Base-by-base conservation (phyloP, 2,113 vertebrate species). In the Verasper variegatus region DNA sequence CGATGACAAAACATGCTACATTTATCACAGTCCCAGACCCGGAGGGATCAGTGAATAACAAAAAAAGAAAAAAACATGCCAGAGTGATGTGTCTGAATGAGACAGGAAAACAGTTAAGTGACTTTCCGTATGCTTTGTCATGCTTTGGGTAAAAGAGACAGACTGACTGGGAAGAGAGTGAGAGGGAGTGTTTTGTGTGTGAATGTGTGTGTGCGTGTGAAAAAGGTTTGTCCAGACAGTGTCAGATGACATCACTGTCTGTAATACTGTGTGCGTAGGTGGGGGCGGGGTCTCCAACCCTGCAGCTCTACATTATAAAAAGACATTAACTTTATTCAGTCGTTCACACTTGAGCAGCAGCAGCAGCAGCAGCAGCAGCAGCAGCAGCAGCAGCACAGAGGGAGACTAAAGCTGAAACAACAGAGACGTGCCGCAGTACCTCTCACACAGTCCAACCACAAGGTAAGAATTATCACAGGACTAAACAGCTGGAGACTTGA, bases 171-270 rank as follows among this genome's bases (percentile, higher is more conserved):
- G 17, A 27, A 5, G 17, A 10, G 9, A 61, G 64, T 4, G 45
- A 71, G 31, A 56, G 68, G 2, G 58, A 51, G 27, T 10, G 51
- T 54, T 20, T 54, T 20, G 31, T 54, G 51, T n/a, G 21, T 24
- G 54, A 12, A n/a, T 56, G 54, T 56, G 54, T 56, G 56, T 17
- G 56, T 57, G 56, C n/a, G n/a, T 24, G 23, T 56, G 52, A 61
- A 54, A 82, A 37, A 78, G 91, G 74, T 76, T 47, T 74, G 75
- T 84, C 83, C 88, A 90, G 90, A 92, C 92, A 75, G 47, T 31
- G 78, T 86, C 82, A 68, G 77, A 91, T 94, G 92, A 95, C 89
- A 73, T 95, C 93, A 95, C 67, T 14, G 64, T 83, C 78, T 88
- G 76, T 80, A 86, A 86, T 80, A 67, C 71, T 42, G 67, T 59